Conservation (phyloP, 2,113 vertebrate species). For the Pteruthius melanotis region DNA sequence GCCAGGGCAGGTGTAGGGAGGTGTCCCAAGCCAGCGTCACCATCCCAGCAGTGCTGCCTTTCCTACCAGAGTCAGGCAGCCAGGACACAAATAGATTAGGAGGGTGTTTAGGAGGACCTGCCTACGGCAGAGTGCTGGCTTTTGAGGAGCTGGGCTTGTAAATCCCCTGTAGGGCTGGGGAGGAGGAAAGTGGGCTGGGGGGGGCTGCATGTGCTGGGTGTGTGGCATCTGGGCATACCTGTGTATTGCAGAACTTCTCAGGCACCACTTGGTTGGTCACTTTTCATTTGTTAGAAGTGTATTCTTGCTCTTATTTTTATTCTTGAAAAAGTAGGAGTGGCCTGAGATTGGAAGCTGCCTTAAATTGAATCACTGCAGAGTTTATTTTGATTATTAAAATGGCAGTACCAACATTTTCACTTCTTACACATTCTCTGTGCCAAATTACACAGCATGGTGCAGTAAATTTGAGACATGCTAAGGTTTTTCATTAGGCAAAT, state of each 20-base stretch:
- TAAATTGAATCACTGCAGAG: not conserved
- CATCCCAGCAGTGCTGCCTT: not conserved
- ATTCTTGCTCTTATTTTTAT: not conserved
- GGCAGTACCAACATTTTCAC: not conserved
- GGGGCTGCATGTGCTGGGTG: not conserved
- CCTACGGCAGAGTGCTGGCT: not conserved
- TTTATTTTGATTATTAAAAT: not conserved
- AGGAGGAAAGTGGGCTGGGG: not conserved
- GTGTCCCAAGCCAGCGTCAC: not conserved
- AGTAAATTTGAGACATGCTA: conserved; percentile 29
- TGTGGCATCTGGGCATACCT: not conserved
- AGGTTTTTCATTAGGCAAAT: conserved; percentile 29
- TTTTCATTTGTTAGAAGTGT: not conserved
- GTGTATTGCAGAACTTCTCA: not conserved
- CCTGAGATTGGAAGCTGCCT: not conserved
- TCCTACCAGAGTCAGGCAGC: not conserved
- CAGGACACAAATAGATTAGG: not conserved
- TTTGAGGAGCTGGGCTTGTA: not conserved
- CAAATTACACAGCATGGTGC: not conserved
- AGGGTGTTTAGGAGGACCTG: not conserved
- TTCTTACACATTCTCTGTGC: not conserved
- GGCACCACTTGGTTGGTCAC: not conserved
- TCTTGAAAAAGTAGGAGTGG: not conserved
- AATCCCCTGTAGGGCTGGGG: not conserved
- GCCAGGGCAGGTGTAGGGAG: not conserved